A percentile compares a stretch with the other conserved stretches of the same genome.
Conservation (phyloP, 2,113 vertebrate species). For the Tympanuchus pallidicinctus region DNA sequence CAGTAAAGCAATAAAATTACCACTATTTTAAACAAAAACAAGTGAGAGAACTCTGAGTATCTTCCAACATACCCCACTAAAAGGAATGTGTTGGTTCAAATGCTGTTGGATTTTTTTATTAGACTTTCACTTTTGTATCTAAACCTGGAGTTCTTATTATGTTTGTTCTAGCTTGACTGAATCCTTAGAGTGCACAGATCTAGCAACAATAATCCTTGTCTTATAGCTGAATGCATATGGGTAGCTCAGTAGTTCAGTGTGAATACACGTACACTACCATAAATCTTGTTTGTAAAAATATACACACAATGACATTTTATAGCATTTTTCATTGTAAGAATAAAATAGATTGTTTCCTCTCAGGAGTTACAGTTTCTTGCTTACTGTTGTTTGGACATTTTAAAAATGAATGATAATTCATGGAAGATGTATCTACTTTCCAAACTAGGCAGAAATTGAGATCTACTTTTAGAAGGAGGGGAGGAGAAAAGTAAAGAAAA, state of each 20-base stretch:
- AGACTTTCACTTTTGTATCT: neutral
- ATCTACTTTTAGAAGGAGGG: neutral
- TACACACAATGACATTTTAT: neutral
- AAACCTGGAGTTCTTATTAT: neutral
- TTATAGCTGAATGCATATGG: neutral
- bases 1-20: neutral
- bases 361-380: neutral
- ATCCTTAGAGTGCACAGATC: neutral
- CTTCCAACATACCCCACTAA: neutral
- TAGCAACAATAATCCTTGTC: neutral
- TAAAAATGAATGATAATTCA: neutral
- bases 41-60: neutral
- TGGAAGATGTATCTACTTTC: conserved; percentile 6
- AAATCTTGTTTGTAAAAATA: neutral
- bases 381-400: neutral
- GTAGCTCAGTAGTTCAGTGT: neutral
- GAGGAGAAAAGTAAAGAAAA: neutral
- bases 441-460: conserved; percentile 1
- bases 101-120: neutral
- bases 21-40: neutral
- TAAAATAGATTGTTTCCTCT: neutral
- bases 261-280: neutral
- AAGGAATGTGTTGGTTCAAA: neutral
- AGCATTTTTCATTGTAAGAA: neutral
- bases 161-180: neutral